Evolutionary conservation across 1,140 invertebrate genomes (phyloP), one percentile per base, ranked within the genome.

Genomic region (Anastrepha obliqua): DNA sequence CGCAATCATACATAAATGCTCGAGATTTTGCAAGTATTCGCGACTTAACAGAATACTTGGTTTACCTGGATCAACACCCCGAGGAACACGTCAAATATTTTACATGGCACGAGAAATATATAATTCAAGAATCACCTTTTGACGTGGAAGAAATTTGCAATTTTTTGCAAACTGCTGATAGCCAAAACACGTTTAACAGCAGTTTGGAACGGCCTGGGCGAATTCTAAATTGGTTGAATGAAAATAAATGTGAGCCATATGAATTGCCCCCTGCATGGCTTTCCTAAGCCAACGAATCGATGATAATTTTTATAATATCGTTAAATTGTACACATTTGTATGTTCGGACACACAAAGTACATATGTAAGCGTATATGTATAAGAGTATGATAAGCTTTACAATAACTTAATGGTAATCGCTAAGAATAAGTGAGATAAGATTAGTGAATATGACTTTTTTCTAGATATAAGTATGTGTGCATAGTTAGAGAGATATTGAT

Each of bases 1-100:
- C 94, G 0, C 90, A 94, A 59, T 96, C 96, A 0, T 96, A 95
- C 89, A 95, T 96, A 65, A 93, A 96, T 90, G 94, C 94, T 0
- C 90, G 93, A 13, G 93, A 94, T 81, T 96, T 95, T 88, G 89
- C 93, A 7, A 92, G 91, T 8, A 93, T 94, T 0, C 89, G 93
- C 87, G 89, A 94, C 2, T 90, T 96, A 86, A 95, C 94, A 0
- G 47, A 93, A 0, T 94, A 95, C 89, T 89, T 96, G 78, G 90
- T 91, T 7, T 89, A 89, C 51, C 89, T 96, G 59, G 94, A 94
- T 11, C 88, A 89, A 3, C 90, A 94, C 89, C 88, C 89, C 1
- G 59, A 87, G 0, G 91, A 94, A 64, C 95, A 95, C 89, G 89
- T 91, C 15, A 91, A 93, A 78, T 95, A 94, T 89, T 94, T 95